Percentiles rank a stretch among this genome's conserved stretches.
These are phyloP conservation scores for Drosophila mayaguana DNA, from an alignment of 2,888 invertebrate genomes.

Conservation along the genomic window DNA sequence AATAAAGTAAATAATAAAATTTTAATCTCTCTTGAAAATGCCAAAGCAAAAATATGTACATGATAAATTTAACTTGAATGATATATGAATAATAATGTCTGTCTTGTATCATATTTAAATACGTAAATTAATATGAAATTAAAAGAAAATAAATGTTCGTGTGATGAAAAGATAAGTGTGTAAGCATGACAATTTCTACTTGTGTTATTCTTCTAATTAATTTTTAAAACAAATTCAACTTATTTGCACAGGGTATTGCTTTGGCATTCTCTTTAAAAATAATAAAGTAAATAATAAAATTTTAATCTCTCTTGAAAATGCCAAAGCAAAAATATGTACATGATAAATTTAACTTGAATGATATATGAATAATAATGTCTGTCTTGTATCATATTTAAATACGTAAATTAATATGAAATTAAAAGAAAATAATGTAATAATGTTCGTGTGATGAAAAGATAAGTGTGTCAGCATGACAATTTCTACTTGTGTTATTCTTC, in stretches of 20 bases:
- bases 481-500: slow-evolving; percentile 3
- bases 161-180: slow-evolving; percentile 10
- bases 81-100: not conserved
- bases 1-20: not conserved
- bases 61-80: not conserved
- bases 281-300: not conserved
- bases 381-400: not conserved
- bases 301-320: not conserved
- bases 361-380: not conserved
- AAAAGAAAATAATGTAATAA: slow-evolving; percentile 8
- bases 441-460: not conserved
- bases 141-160: not conserved
- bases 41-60: not conserved
- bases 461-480: slow-evolving; percentile 11
- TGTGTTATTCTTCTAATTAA: slow-evolving; percentile 25
- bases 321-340: not conserved
- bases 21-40: not conserved
- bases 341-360: not conserved
- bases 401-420: slow-evolving; percentile 9
- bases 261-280: not conserved
- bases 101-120: not conserved
- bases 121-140: slow-evolving; percentile 9
- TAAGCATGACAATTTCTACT: slow-evolving; percentile 1
- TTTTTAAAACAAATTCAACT: slow-evolving; percentile 30
- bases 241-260: not conserved